phyloP scores from a whole-genome alignment of 1,140 invertebrate species.

The Eriosoma lanigerum region DNA sequence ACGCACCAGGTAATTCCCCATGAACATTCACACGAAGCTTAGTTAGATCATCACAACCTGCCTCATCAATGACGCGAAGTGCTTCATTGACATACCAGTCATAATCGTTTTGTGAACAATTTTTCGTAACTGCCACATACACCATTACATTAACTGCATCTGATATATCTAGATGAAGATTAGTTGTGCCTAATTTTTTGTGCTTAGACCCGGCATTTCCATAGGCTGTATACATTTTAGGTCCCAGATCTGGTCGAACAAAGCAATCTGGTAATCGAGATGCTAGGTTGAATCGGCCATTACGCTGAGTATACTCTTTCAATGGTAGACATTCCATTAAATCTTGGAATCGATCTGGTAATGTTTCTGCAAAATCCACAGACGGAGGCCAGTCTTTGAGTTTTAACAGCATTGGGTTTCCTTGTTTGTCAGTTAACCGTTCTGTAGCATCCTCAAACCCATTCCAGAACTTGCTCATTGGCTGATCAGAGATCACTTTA shows the following conservation, averaged over 20 bases:
- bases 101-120: slow-evolving; percentile 62
- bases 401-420: slow-evolving; percentile 90
- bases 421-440: slow-evolving; percentile 79
- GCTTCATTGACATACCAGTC: slow-evolving; percentile 67
- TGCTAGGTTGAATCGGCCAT: slow-evolving; percentile 86
- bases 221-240: slow-evolving; percentile 98
- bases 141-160: slow-evolving; percentile 98
- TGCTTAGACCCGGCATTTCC: slow-evolving; percentile 72
- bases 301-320: slow-evolving; percentile 86
- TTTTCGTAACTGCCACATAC: slow-evolving; percentile 87
- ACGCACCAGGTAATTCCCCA: slow-evolving; percentile 81
- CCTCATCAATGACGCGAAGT: slow-evolving; percentile 84
- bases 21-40: slow-evolving; percentile 75
- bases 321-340: slow-evolving; percentile 91
- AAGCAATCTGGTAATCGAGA: slow-evolving; percentile 89
- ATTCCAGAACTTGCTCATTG: slow-evolving; percentile 94
- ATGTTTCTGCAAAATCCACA: slow-evolving; percentile 57
- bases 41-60: slow-evolving; percentile 88
- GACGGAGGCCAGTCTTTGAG: slow-evolving; percentile 95
- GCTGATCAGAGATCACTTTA: slow-evolving; percentile 81
- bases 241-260: slow-evolving; percentile 91
- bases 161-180: slow-evolving; percentile 96
- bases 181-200: slow-evolving; percentile 88
- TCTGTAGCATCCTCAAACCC: slow-evolving; percentile 86
- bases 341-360: slow-evolving; percentile 73